A percentile compares a stretch with the other conserved stretches of the same genome.
Conservation (phyloP, 2,888 invertebrate species). For the Pantelozetes paolii region DNA sequence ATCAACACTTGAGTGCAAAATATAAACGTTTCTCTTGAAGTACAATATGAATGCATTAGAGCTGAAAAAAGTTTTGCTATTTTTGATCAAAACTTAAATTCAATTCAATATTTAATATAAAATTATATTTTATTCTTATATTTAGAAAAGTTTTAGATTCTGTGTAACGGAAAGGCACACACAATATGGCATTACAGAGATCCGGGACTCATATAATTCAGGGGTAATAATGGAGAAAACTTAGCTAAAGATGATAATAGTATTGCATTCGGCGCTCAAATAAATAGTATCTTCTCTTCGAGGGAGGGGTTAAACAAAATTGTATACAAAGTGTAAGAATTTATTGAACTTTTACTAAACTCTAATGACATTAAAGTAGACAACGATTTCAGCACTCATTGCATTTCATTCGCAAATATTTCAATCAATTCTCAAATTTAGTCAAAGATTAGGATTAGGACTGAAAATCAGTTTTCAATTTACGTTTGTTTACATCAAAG, state of each 20-base stretch:
- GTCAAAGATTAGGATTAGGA: too few relatives aligned
- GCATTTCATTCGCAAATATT: too few relatives aligned
- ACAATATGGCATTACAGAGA: slow-evolving; percentile 10
- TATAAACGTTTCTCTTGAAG: neutral
- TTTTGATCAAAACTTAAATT: neutral
- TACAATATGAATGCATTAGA: slow-evolving; percentile 1
- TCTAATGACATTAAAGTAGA: too few relatives aligned
- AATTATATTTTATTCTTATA: neutral
- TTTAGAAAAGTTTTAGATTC: neutral
- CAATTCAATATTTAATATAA: neutral
- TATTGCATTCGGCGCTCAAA: too few relatives aligned
- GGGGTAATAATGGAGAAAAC: slow-evolving; percentile 3
- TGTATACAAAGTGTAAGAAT: too few relatives aligned
- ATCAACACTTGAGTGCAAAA: neutral
- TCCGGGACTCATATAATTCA: slow-evolving; percentile 11
- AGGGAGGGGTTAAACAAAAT: too few relatives aligned
- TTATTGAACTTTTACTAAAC: too few relatives aligned
- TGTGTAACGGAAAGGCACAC: neutral
- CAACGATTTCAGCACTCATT: too few relatives aligned
- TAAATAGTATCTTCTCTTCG: too few relatives aligned
- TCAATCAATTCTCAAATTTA: too few relatives aligned
- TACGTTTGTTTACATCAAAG: too few relatives aligned
- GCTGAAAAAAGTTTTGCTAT: neutral
- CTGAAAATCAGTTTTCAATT: too few relatives aligned
- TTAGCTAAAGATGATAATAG: neutral